These are phyloP conservation scores for Rallus limicola DNA, from an alignment of 2,113 vertebrate species.

Conservation along the genomic window DNA sequence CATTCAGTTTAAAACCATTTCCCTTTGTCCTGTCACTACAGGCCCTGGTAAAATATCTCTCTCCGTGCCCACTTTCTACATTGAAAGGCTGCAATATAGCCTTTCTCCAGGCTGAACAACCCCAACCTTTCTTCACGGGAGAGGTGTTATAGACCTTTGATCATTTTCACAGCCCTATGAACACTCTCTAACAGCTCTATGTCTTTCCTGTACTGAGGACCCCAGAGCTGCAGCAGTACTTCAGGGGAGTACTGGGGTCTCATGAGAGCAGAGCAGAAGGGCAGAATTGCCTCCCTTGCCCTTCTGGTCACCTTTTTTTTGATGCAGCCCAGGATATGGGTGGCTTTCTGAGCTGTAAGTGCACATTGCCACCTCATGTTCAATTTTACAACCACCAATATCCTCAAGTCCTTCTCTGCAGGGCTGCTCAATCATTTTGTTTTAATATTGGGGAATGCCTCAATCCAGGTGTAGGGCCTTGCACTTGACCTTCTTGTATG, in stretches of 20 bases:
- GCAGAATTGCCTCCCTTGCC: background rate
- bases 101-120: background rate
- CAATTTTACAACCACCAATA: background rate
- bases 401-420: background rate
- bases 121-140: background rate
- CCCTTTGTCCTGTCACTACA: background rate
- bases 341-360: background rate
- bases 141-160: background rate
- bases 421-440: background rate
- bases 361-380: background rate
- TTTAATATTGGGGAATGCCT: background rate
- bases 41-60: background rate
- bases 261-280: background rate
- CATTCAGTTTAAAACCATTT: background rate
- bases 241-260: no score
- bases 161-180: background rate
- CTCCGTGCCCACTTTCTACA: background rate
- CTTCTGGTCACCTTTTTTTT: background rate
- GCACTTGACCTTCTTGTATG: background rate
- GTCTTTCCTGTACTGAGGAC: background rate
- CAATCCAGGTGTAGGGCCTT: background rate
- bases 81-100: background rate
- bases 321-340: background rate
- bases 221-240: background rate
- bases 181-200: background rate